These are phyloP conservation scores for Tiphia femorata DNA, from an alignment of 2,888 invertebrate species.

Conservation along the genomic window DNA sequence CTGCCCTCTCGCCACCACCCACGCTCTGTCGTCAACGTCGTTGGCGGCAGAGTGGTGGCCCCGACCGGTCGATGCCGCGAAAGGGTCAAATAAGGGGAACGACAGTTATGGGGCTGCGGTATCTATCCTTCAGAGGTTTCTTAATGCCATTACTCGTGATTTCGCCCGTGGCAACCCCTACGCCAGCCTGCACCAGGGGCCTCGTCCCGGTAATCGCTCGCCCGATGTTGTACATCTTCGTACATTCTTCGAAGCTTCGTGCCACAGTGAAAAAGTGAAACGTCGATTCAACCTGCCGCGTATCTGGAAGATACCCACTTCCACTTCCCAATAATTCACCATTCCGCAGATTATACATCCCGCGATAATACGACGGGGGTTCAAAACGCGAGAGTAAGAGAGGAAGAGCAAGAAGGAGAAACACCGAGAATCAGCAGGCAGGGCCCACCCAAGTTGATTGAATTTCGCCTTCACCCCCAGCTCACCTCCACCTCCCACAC, in stretches of 20 bases:
- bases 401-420: too few relatives aligned
- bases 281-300: too few relatives aligned
- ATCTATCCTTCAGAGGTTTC: conserved; percentile 59
- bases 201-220: conserved; percentile 23
- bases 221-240: conserved; percentile 21
- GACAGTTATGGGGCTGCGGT: conserved; percentile 66
- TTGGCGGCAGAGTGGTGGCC: conserved; percentile 19
- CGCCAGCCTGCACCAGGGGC: conserved; percentile 16
- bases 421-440: too few relatives aligned
- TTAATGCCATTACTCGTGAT: conserved; percentile 66
- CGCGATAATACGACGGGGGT: too few relatives aligned
- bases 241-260: neutral
- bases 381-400: too few relatives aligned
- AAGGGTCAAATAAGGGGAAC: conserved; percentile 49
- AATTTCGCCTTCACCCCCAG: too few relatives aligned
- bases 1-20: too few relatives aligned
- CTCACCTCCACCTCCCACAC: neutral
- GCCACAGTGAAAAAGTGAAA: neutral
- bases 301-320: too few relatives aligned
- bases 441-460: too few relatives aligned
- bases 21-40: conserved; percentile 22
- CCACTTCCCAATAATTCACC: too few relatives aligned
- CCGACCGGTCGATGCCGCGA: conserved; percentile 41
- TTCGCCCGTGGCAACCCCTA: conserved; percentile 35
- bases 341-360: too few relatives aligned